Percentiles rank a stretch among this genome's conserved stretches.
Evolutionary conservation across 2,888 invertebrate genomes (phyloP).

Genomic region (Danaus chrysippus): DNA sequence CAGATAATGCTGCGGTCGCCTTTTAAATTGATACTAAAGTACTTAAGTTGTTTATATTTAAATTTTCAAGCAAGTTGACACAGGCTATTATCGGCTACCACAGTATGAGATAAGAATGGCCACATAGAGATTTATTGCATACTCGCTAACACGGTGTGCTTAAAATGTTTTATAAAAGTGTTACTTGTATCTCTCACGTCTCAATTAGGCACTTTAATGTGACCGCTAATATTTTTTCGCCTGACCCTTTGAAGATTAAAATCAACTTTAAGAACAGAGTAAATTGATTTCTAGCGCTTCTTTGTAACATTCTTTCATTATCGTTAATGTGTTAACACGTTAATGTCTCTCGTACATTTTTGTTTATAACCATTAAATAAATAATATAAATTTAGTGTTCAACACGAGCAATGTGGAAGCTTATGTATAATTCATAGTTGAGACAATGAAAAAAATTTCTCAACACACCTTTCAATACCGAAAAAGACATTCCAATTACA

Average conservation of each 20-base stretch:
- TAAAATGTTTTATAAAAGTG: slow-evolving; percentile 50
- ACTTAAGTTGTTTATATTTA: slow-evolving; percentile 66
- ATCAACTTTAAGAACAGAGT: slow-evolving; percentile 23
- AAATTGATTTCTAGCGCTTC: slow-evolving; percentile 6
- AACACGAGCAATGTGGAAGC: not conserved
- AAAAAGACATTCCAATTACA: slow-evolving; percentile 5
- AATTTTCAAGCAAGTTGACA: slow-evolving; percentile 62
- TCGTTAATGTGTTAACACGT: not conserved
- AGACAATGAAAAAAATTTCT: not conserved
- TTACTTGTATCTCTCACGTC: slow-evolving; percentile 55
- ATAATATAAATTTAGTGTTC: too few species aligned
- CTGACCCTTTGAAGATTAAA: slow-evolving; percentile 33
- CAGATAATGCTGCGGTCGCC: slow-evolving; percentile 39
- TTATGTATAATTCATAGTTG: slow-evolving; percentile 2
- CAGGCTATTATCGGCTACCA: slow-evolving; percentile 66
- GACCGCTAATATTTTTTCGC: slow-evolving; percentile 46
- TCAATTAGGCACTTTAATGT: slow-evolving; percentile 63
- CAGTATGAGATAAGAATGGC: slow-evolving; percentile 63
- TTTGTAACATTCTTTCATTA: not conserved
- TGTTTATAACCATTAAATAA: too few species aligned
- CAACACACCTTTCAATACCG: slow-evolving; percentile 1
- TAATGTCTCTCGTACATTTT: too few species aligned
- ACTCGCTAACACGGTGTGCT: slow-evolving; percentile 58
- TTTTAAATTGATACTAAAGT: slow-evolving; percentile 42
- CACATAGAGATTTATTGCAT: slow-evolving; percentile 73